phyloP scores from a whole-genome alignment of 2,888 invertebrate species.

The Cyrtodaria siliqua region DNA sequence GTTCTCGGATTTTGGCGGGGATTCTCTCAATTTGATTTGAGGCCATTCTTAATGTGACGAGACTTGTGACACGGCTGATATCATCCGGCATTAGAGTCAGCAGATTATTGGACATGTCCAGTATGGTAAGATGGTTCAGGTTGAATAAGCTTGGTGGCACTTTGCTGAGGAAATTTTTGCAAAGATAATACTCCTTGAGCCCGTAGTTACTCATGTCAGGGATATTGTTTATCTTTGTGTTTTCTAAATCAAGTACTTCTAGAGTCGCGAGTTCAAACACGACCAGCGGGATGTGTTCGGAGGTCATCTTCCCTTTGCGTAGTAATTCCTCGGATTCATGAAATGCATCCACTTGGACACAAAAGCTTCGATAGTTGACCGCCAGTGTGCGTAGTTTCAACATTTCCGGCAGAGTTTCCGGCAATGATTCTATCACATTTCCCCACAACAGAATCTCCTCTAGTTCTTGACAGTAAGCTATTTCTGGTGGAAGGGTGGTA shows the following conservation, averaged over 20 bases:
- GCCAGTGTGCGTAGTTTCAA: slow-evolving; percentile 81
- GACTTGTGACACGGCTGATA: slow-evolving; percentile 75
- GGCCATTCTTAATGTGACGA: slow-evolving; percentile 74
- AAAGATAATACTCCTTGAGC: slow-evolving; percentile 80
- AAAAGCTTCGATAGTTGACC: slow-evolving; percentile 84
- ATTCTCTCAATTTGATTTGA: slow-evolving; percentile 79
- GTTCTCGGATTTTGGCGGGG: slow-evolving; percentile 76
- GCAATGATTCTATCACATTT: slow-evolving; percentile 84
- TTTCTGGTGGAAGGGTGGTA: slow-evolving; percentile 85
- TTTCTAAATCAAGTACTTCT: slow-evolving; percentile 82
- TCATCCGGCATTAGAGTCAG: slow-evolving; percentile 80
- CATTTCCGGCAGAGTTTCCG: slow-evolving; percentile 85
- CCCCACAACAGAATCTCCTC: slow-evolving; percentile 85
- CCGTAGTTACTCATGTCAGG: slow-evolving; percentile 79
- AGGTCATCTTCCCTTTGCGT: slow-evolving; percentile 84
- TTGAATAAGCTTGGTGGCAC: slow-evolving; percentile 78
- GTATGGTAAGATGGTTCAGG: slow-evolving; percentile 72
- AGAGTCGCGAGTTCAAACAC: slow-evolving; percentile 84
- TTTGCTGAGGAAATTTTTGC: slow-evolving; percentile 82
- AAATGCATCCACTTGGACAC: slow-evolving; percentile 80
- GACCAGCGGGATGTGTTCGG: slow-evolving; percentile 85
- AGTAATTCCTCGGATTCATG: slow-evolving; percentile 85
- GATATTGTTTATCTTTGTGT: slow-evolving; percentile 84
- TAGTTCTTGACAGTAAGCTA: slow-evolving; percentile 85
- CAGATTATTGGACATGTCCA: slow-evolving; percentile 83